phyloP scores from a whole-genome alignment of 2,113 vertebrate species.

The Spea multiplicata region DNA sequence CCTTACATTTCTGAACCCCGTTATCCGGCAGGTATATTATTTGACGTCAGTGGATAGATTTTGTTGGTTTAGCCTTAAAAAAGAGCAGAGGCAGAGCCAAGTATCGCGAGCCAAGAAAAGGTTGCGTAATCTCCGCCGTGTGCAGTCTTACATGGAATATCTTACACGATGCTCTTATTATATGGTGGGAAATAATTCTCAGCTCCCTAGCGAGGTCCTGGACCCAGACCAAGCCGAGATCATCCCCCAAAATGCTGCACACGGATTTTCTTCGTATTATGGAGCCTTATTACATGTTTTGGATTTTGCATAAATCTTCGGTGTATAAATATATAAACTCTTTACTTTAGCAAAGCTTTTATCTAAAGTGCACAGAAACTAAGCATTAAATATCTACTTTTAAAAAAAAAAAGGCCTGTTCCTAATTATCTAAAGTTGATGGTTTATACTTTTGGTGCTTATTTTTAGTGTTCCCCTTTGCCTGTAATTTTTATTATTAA shows the following conservation, averaged over 20 bases:
- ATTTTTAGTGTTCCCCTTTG: not conserved
- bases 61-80: not conserved
- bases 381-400: too few relatives aligned
- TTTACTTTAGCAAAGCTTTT: not conserved
- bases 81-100: not conserved
- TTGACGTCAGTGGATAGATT: too few relatives aligned
- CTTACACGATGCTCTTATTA: conserved; percentile 4
- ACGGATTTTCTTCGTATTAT: not conserved
- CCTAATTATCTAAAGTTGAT: not conserved
- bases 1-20: too few relatives aligned
- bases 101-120: not conserved
- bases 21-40: too few relatives aligned
- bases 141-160: conserved; percentile 4
- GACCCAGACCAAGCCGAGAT: not conserved
- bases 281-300: not conserved
- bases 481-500: not conserved
- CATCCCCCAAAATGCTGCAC: not conserved
- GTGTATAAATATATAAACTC: not conserved
- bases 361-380: not conserved
- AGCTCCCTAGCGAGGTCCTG: conserved; percentile 1
- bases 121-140: not conserved
- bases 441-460: not conserved
- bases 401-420: not conserved
- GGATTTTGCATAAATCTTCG: not conserved
- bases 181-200: conserved; percentile 14